These are phyloP conservation scores for Pogonomyrmex barbatus DNA, from an alignment of 1,140 invertebrate genomes.

Conservation along the genomic window DNA sequence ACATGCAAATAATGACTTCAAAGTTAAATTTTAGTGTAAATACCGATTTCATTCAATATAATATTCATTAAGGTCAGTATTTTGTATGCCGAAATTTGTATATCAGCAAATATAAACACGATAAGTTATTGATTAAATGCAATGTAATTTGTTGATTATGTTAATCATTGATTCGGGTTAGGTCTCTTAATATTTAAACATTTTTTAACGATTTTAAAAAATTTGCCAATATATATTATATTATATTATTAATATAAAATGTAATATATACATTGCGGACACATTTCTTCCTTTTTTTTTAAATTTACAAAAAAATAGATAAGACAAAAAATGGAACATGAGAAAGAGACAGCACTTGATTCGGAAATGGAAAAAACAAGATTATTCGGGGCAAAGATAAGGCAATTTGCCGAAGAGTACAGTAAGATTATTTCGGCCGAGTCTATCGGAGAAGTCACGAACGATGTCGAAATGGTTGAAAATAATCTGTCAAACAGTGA, in stretches of 20 bases:
- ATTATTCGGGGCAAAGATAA: conserved; percentile 55
- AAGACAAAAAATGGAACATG: conserved; percentile 30
- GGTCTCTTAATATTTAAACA: neutral
- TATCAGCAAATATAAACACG: neutral
- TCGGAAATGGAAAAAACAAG: conserved; percentile 36
- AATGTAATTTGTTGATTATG: neutral
- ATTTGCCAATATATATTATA: neutral
- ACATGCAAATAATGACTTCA: neutral
- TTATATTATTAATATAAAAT: too few species aligned
- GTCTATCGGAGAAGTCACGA: conserved; percentile 66
- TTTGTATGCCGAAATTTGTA: neutral
- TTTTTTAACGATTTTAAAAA: neutral
- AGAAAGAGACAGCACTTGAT: neutral
- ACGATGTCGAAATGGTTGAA: conserved; percentile 55
- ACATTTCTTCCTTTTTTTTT: neutral
- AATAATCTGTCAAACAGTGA: conserved; percentile 73
- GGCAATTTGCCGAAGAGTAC: conserved; percentile 71
- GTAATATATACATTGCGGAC: too few species aligned
- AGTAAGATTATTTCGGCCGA: conserved; percentile 73
- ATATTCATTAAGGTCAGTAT: neutral
- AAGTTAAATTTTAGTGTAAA: conserved; percentile 5
- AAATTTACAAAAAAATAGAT: neutral
- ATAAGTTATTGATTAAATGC: neutral
- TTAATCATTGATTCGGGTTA: neutral
- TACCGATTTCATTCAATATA: neutral